Percentiles rank a stretch among this genome's conserved stretches.
phyloP scores from a whole-genome alignment of 2,113 vertebrate genomes.

The Malurus melanocephalus region DNA sequence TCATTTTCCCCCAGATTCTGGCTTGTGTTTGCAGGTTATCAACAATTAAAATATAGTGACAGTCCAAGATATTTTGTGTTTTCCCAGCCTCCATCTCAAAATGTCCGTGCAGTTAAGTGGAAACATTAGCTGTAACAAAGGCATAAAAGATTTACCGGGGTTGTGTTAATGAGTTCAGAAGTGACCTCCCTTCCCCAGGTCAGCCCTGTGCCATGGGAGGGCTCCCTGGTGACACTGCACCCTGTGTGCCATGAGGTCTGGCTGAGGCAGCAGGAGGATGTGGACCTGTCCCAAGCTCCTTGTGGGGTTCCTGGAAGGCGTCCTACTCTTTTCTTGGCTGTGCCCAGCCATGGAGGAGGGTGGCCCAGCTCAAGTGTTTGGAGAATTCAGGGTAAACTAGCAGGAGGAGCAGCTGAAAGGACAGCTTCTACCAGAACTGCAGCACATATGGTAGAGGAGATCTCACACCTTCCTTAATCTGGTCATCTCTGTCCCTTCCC shows the following conservation, averaged over 20 bases:
- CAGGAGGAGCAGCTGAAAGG: not conserved
- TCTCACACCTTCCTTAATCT: not conserved
- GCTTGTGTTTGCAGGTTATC: not conserved
- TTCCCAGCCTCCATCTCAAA: not conserved
- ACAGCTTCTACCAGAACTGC: not conserved
- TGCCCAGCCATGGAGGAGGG: not conserved
- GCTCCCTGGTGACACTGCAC: fast-evolving
- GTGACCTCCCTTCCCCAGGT: not conserved
- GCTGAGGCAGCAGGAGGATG: not conserved
- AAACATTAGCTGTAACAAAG: not conserved
- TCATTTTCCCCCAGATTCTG: not conserved
- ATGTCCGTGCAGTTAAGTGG: not conserved
- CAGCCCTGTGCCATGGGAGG: fast-evolving
- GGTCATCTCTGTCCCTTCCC: not conserved
- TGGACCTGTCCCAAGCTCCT: fast-evolving
- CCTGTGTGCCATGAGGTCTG: fast-evolving
- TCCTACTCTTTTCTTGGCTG: fast-evolving
- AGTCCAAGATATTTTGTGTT: not conserved
- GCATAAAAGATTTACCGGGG: not conserved
- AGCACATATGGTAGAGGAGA: not conserved
- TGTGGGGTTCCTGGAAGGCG: fast-evolving
- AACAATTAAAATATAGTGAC: not conserved
- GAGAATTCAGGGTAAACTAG: not conserved
- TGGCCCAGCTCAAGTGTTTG: not conserved
- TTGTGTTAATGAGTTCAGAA: not conserved